Percentiles rank a stretch among this genome's conserved stretches.
These are phyloP conservation scores for Hetaerina titia DNA, from an alignment of 2,888 invertebrate genomes.

Conservation along the genomic window DNA sequence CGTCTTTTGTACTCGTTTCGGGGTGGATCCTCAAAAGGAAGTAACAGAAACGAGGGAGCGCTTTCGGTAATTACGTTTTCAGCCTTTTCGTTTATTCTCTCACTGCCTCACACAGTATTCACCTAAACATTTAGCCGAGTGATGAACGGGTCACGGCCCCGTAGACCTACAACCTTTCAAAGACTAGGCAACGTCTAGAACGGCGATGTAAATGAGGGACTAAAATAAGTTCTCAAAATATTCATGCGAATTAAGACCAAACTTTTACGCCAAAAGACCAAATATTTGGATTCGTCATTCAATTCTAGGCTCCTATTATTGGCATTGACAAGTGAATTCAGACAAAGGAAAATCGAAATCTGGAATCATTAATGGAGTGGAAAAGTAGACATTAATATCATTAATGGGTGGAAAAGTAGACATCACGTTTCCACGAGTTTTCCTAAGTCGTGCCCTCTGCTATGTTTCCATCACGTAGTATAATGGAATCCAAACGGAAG, in stretches of 20 bases:
- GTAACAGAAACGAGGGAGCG: slow-evolving; percentile 11
- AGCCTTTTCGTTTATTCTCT: neutral
- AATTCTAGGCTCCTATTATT: no score
- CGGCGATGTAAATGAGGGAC: neutral
- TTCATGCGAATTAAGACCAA: neutral
- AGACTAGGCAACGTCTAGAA: neutral
- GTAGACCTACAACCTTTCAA: neutral
- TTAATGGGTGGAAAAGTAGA: no score
- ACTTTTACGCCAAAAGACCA: neutral
- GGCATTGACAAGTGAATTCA: no score
- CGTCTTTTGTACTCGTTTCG: neutral
- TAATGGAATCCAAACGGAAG: no score
- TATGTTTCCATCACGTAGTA: no score
- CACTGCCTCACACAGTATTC: neutral
- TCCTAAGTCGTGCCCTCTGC: no score
- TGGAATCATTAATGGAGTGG: no score
- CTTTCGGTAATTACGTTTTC: slow-evolving; percentile 35
- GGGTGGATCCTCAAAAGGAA: slow-evolving; percentile 23
- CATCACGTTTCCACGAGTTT: no score
- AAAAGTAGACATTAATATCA: no score
- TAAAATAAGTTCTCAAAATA: neutral
- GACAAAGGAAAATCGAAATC: no score
- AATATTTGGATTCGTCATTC: neutral
- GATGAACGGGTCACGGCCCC: neutral
- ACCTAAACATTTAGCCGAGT: neutral